Base-by-base conservation (phyloP, 2,113 vertebrate genomes). In the Zapornia atra region DNA sequence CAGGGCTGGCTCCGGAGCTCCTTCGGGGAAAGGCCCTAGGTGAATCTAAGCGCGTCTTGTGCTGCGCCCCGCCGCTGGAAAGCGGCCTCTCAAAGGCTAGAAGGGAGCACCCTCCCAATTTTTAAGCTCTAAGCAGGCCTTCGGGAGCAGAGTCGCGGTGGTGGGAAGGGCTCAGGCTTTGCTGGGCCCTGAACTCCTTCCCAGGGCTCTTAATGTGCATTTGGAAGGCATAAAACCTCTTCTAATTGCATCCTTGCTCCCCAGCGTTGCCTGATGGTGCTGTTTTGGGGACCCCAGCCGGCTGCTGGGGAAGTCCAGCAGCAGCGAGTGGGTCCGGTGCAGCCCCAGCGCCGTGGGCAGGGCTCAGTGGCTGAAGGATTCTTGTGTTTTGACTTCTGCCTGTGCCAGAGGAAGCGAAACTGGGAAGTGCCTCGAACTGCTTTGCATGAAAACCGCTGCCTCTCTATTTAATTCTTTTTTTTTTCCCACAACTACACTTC, bases 351-450 rank as follows among this genome's bases (percentile, higher is more conserved):
- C 46, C 1, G 5, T 28, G 14, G 56, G 56, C 36, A 59, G 48
- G 65, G 68, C 91, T 56, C 17, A 4, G 79, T 6, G 2, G 44
- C 72, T n/a, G 71, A 69, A 83, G 86, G 71, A 63, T 50, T 29
- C 53, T 75, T 65, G n/a, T 86, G 91, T 92, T 96, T 85, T 92
- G 92, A 77, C 38, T 91, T 80, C 56, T 91, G 88, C 60, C 1
- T 95, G 91, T 94, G 94, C 81, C 95, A 75, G 94, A 95, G 95
- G 95, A 96, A 95, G 86, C 64, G 51, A 54, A 96, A 91, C 82
- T 38, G 88, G 92, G 94, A 92, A 93, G 71, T 38, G 78, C 48
- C 86, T 75, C n/a, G 75, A 82, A 38, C 88, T 71, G 87, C 56
- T 94, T 86, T 88, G 84, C 87, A 53, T 94, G 83, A 81, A 86